phyloP scores from a whole-genome alignment of 2,888 invertebrate genomes.

The Leptopilina syphax region DNA sequence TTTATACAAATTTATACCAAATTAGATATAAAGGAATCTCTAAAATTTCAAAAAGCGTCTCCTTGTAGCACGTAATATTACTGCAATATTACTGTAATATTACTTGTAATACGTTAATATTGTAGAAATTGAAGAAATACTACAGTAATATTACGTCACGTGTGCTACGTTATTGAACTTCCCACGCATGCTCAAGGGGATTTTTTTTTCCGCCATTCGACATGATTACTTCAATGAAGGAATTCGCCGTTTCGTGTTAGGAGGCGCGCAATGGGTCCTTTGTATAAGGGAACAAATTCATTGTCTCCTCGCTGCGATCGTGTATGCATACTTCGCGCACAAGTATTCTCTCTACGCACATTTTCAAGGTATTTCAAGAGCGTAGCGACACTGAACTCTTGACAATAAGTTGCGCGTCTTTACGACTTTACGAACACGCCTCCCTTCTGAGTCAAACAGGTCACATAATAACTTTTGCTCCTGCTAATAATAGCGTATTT shows the following conservation, averaged over 20 bases:
- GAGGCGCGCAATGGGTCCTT: conserved; percentile 31
- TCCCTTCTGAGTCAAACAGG: conserved; percentile 45
- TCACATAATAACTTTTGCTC: background rate
- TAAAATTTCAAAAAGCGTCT: no score
- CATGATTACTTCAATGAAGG: conserved; percentile 31
- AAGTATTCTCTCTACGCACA: conserved; percentile 34
- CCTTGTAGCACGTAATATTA: no score
- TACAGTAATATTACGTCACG: no score
- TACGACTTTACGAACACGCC: conserved; percentile 58
- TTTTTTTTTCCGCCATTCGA: background rate
- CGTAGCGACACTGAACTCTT: conserved; percentile 62
- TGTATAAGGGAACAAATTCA: conserved; percentile 31
- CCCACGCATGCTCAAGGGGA: background rate
- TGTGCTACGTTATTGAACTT: no score
- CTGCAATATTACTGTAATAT: no score
- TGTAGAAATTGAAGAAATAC: no score
- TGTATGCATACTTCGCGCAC: background rate
- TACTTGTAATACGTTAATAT: no score
- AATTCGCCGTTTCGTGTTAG: conserved; percentile 22
- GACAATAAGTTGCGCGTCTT: conserved; percentile 67
- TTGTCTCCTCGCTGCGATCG: background rate
- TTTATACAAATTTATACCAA: background rate
- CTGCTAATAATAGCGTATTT: no score
- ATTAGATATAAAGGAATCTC: background rate
- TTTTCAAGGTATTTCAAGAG: conserved; percentile 38